Evolutionary conservation across 2,797 vertebrate genomes (phyloP).

Genomic region (Enteromius treurensis): DNA sequence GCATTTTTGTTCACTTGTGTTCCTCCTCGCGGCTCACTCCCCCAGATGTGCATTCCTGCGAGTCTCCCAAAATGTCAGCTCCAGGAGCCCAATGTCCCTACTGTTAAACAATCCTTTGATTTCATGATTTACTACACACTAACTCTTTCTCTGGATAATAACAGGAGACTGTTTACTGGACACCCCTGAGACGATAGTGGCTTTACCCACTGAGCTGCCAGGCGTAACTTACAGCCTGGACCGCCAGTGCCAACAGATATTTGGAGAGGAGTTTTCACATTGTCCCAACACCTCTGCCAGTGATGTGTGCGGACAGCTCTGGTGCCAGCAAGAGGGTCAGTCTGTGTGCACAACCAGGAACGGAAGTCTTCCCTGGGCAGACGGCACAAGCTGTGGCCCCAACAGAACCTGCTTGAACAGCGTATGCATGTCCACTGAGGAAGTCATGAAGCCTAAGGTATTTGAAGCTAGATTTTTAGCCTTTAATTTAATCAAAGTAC

Average conservation of each 20-base stretch:
- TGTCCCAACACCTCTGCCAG: slow-evolving; percentile 87
- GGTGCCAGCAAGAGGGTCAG: slow-evolving; percentile 85
- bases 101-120: slow-evolving; percentile 55
- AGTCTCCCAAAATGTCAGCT: slow-evolving; percentile 59
- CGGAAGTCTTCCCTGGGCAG: slow-evolving; percentile 90
- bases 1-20: slow-evolving; percentile 46
- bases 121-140: slow-evolving; percentile 52
- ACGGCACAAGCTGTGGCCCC: slow-evolving; percentile 83
- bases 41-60: slow-evolving; percentile 64
- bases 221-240: slow-evolving; percentile 87
- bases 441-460: slow-evolving; percentile 56
- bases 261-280: slow-evolving; percentile 88
- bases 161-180: slow-evolving; percentile 95
- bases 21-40: slow-evolving; percentile 52
- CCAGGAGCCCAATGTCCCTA: slow-evolving; percentile 50
- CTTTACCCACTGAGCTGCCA: slow-evolving; percentile 83
- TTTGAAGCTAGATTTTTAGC: not conserved
- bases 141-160: slow-evolving; percentile 40
- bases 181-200: slow-evolving; percentile 76
- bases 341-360: slow-evolving; percentile 89
- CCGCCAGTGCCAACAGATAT: slow-evolving; percentile 93
- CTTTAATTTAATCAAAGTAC: not conserved
- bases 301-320: slow-evolving; percentile 88
- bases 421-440: slow-evolving; percentile 70
- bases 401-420: slow-evolving; percentile 81